A percentile compares a stretch with the other conserved stretches of the same genome.
Conservation (phyloP, 2,797 vertebrate species). For the Chloroceryle inda region DNA sequence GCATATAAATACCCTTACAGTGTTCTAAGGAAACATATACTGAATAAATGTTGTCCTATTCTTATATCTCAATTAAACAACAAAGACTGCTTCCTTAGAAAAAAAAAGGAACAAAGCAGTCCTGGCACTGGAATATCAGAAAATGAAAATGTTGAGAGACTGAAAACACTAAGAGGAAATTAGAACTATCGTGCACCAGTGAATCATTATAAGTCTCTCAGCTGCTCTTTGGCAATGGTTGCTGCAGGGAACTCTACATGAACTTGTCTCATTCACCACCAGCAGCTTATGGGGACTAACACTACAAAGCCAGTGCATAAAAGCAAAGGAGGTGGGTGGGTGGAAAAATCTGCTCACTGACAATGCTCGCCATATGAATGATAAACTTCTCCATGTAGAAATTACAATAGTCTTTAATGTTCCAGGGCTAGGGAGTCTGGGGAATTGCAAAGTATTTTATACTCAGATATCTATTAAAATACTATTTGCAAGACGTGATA, state of each 20-base stretch:
- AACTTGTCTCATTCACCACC: constrained; percentile 11
- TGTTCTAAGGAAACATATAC: constrained; percentile 9
- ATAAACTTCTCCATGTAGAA: background rate
- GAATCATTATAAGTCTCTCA: constrained; percentile 62
- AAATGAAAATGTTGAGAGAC: constrained; percentile 53
- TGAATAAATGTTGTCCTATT: constrained; percentile 30
- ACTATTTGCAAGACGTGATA: background rate
- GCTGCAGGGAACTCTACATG: constrained; percentile 18
- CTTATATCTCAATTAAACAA: constrained; percentile 57
- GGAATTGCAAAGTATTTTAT: background rate
- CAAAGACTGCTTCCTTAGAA: constrained; percentile 36
- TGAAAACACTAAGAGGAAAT: constrained; percentile 57
- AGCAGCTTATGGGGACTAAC: constrained; percentile 36
- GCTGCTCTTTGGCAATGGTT: constrained; percentile 58
- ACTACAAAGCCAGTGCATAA: background rate
- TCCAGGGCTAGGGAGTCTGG: background rate
- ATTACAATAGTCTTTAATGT: background rate
- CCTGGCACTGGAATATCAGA: constrained; percentile 51
- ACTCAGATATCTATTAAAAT: background rate
- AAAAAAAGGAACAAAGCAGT: constrained; percentile 30
- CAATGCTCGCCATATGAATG: background rate
- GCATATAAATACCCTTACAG: background rate
- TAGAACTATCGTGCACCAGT: constrained; percentile 53
- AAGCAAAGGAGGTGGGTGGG: background rate
- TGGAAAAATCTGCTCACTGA: constrained; percentile 31